These are phyloP conservation scores for Tetramorium parvispinum DNA, from an alignment of 1,140 invertebrate genomes.

Conservation along the genomic window DNA sequence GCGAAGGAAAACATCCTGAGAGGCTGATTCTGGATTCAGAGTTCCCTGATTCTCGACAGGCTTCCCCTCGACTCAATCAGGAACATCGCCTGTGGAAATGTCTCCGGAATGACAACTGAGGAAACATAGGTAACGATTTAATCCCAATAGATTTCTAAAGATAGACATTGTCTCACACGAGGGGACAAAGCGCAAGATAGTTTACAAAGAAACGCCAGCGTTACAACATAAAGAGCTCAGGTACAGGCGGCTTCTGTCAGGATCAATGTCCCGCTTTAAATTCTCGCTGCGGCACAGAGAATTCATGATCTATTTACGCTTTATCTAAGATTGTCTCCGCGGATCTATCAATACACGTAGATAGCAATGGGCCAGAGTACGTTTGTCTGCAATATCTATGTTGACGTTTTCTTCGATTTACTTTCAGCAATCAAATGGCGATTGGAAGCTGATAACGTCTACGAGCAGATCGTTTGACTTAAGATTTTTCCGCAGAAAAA, in stretches of 20 bases:
- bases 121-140: background rate
- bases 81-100: no score
- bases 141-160: constrained; percentile 12
- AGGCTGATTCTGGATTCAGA: background rate
- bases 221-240: background rate
- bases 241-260: background rate
- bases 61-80: no score
- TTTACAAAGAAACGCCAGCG: no score
- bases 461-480: no score
- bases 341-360: no score
- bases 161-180: background rate
- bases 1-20: background rate
- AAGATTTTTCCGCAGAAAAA: background rate
- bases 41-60: no score
- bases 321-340: background rate
- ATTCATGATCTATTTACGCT: background rate
- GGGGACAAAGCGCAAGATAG: background rate
- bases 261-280: background rate
- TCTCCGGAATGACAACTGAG: background rate
- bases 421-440: no score
- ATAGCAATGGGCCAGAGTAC: no score
- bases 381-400: background rate
- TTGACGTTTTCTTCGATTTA: background rate
- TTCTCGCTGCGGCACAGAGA: background rate
- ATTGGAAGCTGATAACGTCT: background rate